Percentiles rank a stretch among this genome's conserved stretches.
Evolutionary conservation across 2,113 vertebrate genomes (phyloP).

Genomic region (Zeus faber): DNA sequence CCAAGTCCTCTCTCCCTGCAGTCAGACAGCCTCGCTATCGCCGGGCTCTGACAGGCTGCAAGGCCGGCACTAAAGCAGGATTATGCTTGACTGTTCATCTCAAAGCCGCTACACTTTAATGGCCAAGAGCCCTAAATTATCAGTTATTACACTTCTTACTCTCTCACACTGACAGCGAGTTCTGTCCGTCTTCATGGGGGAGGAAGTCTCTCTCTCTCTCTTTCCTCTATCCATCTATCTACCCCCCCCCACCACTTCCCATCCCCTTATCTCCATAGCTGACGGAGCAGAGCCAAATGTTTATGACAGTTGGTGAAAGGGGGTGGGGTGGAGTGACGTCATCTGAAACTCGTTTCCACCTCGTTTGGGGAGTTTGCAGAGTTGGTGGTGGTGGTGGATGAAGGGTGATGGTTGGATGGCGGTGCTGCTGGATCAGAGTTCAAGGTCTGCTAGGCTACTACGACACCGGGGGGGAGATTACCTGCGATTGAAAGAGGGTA

Average conservation of each 20-base stretch:
- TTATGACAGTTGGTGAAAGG: conserved; percentile 72
- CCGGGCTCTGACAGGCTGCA: conserved; percentile 30
- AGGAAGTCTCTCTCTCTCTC: conserved; percentile 21
- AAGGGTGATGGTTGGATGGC: conserved; percentile 39
- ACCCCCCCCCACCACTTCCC: neutral
- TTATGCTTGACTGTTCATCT: conserved; percentile 50
- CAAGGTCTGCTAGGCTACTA: no score
- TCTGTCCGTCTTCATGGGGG: conserved; percentile 44
- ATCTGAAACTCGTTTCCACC: neutral
- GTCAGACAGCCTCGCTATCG: conserved; percentile 26
- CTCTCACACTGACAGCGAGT: conserved; percentile 50
- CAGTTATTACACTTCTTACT: conserved; percentile 52
- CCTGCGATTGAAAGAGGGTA: conserved; percentile 8
- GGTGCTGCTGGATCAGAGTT: conserved; percentile 34
- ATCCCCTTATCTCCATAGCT: conserved; percentile 64
- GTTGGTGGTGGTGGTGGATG: conserved; percentile 27
- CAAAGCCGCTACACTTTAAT: conserved; percentile 37
- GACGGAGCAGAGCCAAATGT: conserved; percentile 70
- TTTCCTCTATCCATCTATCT: conserved; percentile 37
- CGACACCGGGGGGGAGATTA: no score
- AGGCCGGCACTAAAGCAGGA: conserved; percentile 41
- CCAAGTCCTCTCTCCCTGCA: neutral
- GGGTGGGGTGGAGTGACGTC: conserved; percentile 73
- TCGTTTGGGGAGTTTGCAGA: no score
- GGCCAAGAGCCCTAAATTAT: conserved; percentile 63